Conservation (phyloP, 2,113 vertebrate genomes). For the Lepus americanus region DNA sequence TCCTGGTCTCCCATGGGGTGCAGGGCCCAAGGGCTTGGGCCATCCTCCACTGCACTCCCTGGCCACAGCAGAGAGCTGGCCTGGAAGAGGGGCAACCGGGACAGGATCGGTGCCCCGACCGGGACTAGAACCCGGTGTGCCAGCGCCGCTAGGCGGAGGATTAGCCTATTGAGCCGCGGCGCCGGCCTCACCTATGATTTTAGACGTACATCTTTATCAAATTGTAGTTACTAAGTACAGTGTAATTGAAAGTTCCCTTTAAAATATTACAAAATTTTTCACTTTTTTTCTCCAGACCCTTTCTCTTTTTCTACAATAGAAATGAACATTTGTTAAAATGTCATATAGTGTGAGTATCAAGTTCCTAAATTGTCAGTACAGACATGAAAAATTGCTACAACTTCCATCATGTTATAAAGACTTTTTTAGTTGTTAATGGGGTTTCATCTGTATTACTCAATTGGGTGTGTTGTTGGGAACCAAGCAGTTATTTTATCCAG, state of each 20-base stretch:
- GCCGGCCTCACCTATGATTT: neutral
- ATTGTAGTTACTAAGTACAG: neutral
- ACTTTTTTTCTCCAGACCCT: neutral
- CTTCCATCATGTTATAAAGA: neutral
- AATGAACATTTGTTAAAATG: neutral
- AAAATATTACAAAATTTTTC: slow-evolving; percentile 9
- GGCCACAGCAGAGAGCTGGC: too few relatives aligned
- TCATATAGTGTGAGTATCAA: neutral
- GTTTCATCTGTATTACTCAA: neutral
- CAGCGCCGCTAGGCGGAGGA: too few relatives aligned
- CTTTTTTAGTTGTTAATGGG: neutral
- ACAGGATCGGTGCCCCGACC: too few relatives aligned
- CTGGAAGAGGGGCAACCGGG: too few relatives aligned
- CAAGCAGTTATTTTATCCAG: neutral
- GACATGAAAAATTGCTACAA: neutral
- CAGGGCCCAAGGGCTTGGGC: too few relatives aligned
- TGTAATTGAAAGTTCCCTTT: neutral
- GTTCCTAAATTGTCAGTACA: neutral
- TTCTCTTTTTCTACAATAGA: neutral
- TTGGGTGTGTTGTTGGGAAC: neutral
- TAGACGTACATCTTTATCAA: neutral
- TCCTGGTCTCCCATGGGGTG: too few relatives aligned
- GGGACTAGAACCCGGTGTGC: too few relatives aligned
- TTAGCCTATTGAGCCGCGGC: too few relatives aligned
- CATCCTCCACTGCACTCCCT: too few relatives aligned